Base-by-base conservation (phyloP, 2,797 vertebrate genomes). In the Spinibarbus caldwelli region DNA sequence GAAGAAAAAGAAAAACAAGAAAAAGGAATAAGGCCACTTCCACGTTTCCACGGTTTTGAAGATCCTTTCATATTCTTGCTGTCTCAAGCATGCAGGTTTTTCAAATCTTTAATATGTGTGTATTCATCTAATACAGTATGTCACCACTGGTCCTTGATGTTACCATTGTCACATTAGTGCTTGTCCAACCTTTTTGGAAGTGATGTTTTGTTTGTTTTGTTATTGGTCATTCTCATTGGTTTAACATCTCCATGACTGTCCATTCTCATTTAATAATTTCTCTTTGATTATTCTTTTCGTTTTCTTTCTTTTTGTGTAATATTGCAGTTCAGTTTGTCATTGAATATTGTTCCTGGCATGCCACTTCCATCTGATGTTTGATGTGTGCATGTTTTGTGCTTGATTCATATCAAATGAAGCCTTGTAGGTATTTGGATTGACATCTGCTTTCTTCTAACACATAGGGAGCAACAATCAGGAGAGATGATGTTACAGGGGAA, bases 401-500 rank as follows among this genome's bases (percentile, higher is more conserved):
- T 68, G 14, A 68, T 38, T 26, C 45, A 68, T 10, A 26, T 29
- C 0, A 4, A n/a, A 29, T 52, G 1, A 66, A 36, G 12, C 26
- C 57, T 38, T 68, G 47, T 29, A 34, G 45, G 23, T 34, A 6
- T 66, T 64, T 36, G n/a, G 6, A 1, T 62, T 10, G 43, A 70
- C 38, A 49, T n/a, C 45, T 89, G 45, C 47, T 86, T 26, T 83
- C 12, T 43, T 59, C 43, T 88, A 83, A 38, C 34, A 78, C 78
- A 17, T 70, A 99, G 98, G 98, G 98, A 90, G 98, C 97, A 0
- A 99, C 98, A 4, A 99, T 99, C 91, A 98, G 98, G 89, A 96
- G 97, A 88, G 97, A 98, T 0, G 97, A 98, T 80, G 81, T 94
- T 89, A 97, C 97, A 0, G 98, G 98, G 9, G 97, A 98, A 88